Percentiles rank a stretch among this genome's conserved stretches.
Conservation (phyloP, 2,797 vertebrate genomes). For the Megalops cyprinoides region DNA sequence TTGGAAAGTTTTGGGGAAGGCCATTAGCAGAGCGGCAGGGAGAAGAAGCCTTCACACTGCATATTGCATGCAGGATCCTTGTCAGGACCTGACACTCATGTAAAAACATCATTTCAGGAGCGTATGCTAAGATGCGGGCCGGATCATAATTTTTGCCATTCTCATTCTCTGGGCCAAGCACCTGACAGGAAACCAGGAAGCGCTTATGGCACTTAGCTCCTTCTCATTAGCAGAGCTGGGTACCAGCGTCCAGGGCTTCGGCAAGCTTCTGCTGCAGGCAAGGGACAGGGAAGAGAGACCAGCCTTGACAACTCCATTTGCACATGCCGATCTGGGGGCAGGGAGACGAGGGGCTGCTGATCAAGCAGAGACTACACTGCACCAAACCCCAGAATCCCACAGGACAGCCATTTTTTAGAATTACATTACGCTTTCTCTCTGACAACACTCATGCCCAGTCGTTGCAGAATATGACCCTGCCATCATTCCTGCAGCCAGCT, state of each 20-base stretch:
- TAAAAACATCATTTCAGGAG: not conserved
- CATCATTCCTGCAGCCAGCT: conserved; percentile 2
- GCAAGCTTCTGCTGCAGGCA: no score
- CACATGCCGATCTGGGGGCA: not conserved
- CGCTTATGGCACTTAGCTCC: not conserved
- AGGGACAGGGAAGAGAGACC: not conserved
- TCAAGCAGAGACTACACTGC: not conserved
- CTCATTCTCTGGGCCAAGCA: not conserved
- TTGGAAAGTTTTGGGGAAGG: not conserved
- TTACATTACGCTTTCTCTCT: not conserved
- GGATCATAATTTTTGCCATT: not conserved
- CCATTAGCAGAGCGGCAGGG: not conserved
- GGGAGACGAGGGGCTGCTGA: not conserved
- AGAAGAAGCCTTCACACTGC: not conserved
- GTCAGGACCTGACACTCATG: not conserved
- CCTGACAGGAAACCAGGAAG: not conserved
- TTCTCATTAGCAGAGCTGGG: not conserved
- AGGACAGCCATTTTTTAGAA: not conserved
- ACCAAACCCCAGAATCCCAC: not conserved
- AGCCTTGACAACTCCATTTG: conserved; percentile 4
- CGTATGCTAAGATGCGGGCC: not conserved
- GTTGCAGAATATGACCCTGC: not conserved
- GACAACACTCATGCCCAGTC: not conserved
- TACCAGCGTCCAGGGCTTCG: no score
- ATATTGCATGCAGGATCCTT: not conserved